Evolutionary conservation across 92 coral and sea anemone species (phyloP).

Genomic region (Desmophyllum pertusum): DNA sequence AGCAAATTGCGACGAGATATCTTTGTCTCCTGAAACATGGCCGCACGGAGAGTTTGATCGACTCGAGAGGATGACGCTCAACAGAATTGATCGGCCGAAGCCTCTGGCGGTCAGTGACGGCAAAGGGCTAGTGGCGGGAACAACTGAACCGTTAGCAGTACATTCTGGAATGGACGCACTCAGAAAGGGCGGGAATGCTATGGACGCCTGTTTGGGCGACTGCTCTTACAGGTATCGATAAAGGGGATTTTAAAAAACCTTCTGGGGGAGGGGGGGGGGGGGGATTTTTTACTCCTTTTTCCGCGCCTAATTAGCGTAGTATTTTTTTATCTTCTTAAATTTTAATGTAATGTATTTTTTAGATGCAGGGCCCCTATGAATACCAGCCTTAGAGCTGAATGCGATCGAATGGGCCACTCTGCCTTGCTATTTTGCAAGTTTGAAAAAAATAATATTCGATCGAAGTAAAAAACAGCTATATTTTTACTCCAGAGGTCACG

Average conservation of each 20-base stretch:
- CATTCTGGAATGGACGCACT: conserved; percentile 84
- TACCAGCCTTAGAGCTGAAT: too few species aligned
- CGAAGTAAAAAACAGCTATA: neutral
- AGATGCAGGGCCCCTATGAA: too few species aligned
- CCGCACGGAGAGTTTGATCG: conserved; percentile 63
- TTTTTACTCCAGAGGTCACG: conserved; percentile 66
- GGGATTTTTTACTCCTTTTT: too few species aligned
- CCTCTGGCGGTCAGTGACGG: conserved; percentile 71
- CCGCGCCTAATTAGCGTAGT: too few species aligned
- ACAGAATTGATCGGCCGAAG: conserved; percentile 55
- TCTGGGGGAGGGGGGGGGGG: neutral
- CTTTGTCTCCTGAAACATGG: conserved; percentile 75
- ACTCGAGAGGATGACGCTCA: conserved; percentile 55
- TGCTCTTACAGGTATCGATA: conserved; percentile 68
- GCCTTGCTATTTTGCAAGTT: too few species aligned
- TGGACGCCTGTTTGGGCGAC: conserved; percentile 89
- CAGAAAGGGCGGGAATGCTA: conserved; percentile 78
- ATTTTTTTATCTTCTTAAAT: too few species aligned
- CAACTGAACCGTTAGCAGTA: conserved; percentile 78
- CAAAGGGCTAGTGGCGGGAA: conserved; percentile 73
- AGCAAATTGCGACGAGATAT: conserved; percentile 16
- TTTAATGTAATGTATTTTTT: too few species aligned
- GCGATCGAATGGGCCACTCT: too few species aligned
- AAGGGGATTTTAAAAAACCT: neutral
- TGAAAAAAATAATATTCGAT: too few species aligned